These are phyloP conservation scores for Abscondita cerata DNA, from an alignment of 2,888 invertebrate genomes.

Conservation along the genomic window DNA sequence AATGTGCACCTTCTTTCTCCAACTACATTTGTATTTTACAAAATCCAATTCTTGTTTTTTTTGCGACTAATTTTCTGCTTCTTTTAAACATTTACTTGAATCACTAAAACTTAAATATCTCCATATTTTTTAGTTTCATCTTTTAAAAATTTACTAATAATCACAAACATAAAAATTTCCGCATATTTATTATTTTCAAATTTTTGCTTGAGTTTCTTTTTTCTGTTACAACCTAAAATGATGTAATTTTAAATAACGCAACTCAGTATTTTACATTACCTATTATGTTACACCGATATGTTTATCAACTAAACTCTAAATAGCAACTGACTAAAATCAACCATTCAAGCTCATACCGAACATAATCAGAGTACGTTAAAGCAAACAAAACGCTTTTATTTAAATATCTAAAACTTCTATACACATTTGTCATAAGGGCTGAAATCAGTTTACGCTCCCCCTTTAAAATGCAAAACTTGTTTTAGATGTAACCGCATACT, in stretches of 20 bases:
- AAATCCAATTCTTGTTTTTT: too few relatives aligned
- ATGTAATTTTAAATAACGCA: too few relatives aligned
- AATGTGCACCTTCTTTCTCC: too few relatives aligned
- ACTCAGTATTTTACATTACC: not conserved
- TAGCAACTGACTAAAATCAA: slow-evolving; percentile 24
- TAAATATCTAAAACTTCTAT: slow-evolving; percentile 29
- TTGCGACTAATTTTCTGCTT: too few relatives aligned
- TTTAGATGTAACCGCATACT: slow-evolving; percentile 15
- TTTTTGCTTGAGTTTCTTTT: not conserved
- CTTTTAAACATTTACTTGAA: too few relatives aligned
- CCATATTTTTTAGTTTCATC: too few relatives aligned
- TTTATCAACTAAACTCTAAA: slow-evolving; percentile 12
- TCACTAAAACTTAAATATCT: too few relatives aligned
- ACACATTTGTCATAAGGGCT: slow-evolving; percentile 36
- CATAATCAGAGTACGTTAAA: slow-evolving; percentile 27
- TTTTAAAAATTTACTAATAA: too few relatives aligned
- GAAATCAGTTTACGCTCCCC: slow-evolving; percentile 28
- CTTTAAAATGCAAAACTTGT: slow-evolving; percentile 32
- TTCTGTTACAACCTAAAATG: too few relatives aligned
- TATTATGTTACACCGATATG: slow-evolving; percentile 10
- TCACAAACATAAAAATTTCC: too few relatives aligned
- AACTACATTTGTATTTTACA: too few relatives aligned
- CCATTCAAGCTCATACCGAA: slow-evolving; percentile 7
- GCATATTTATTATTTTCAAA: not conserved
- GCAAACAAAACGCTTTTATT: slow-evolving; percentile 29